Base-by-base conservation (phyloP, 2,113 vertebrate genomes). In the Cichladusa arquata region DNA sequence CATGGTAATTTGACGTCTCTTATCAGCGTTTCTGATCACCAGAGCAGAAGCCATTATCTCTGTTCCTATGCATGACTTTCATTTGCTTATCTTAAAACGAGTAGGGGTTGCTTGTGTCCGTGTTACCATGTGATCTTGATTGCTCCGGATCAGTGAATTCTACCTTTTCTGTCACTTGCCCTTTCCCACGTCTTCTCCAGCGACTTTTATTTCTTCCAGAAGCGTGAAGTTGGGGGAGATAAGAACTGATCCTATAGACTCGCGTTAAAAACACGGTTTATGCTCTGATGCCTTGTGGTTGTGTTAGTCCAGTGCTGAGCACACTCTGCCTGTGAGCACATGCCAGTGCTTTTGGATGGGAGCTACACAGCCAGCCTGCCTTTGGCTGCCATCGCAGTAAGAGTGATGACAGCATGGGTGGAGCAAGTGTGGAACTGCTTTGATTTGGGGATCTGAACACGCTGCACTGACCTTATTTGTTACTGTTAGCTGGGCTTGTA, bases 21-120 rank as follows among this genome's bases (percentile, higher is more conserved):
- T 89, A 64, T 45, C 36, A 65, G 53, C 14, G 33, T 64, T 91
- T 64, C 77, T 62, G 34, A 57, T 70, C 76, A 62, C 19, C 40
- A n/a, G 58, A 79, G 57, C 15, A 72, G 40, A 87, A 81, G 36
- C n/a, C 23, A 42, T 45, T 91, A 40, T 17, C 76, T 93, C 81
- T 94, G 57, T 80, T 93, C n/a, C 40, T 76, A 36, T 61, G 58
- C 29, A 23, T 66, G 70, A 77, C 54, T 89, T 89, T 50, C 20
- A 31, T 77, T 88, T 94, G 47, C 66, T 87, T 91, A 79, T 91
- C 87, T 95, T 54, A 25, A 77, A 76, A 85, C 1, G 31, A 26
- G 2, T 14, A 78, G 47, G 47, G 19, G 44, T 66, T 79, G 31
- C 66, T 72, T 36, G 50, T 54, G 48, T 65, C 58, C 54, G 1